Conservation (phyloP, 1,140 invertebrate species). For the Drosophila auraria region DNA sequence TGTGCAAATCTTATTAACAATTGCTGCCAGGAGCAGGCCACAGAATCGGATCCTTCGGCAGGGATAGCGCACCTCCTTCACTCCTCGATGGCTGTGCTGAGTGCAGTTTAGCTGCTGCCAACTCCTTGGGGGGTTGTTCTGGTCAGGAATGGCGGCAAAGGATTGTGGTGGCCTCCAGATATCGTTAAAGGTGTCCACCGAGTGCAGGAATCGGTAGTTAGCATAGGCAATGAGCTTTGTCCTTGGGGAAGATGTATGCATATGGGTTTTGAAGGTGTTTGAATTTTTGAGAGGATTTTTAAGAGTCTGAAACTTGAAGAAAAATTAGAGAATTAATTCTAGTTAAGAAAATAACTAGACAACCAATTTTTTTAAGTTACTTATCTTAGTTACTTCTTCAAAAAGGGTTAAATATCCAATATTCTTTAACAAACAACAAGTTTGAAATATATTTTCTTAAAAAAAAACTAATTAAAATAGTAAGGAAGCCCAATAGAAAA, state of each 20-base stretch:
- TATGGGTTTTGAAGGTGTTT: not conserved
- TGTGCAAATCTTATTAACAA: slow-evolving; percentile 82
- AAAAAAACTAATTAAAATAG: not conserved
- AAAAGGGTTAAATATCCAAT: not conserved
- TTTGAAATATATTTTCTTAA: not conserved
- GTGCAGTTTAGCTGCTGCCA: slow-evolving; percentile 43
- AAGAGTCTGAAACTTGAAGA: too few species aligned
- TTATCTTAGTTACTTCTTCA: too few species aligned
- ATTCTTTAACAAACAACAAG: not conserved
- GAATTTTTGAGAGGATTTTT: not conserved
- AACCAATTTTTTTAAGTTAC: too few species aligned
- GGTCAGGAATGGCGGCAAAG: slow-evolving; percentile 9
- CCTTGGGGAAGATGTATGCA: not conserved
- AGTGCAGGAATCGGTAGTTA: slow-evolving; percentile 8
- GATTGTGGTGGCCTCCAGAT: slow-evolving; percentile 3
- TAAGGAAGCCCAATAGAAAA: too few species aligned
- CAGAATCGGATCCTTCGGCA: slow-evolving; percentile 25
- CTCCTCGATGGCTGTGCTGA: slow-evolving; percentile 39
- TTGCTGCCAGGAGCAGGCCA: slow-evolving; percentile 71
- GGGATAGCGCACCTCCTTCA: slow-evolving; percentile 23
- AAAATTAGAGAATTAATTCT: too few species aligned
- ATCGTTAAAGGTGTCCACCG: slow-evolving; percentile 25
- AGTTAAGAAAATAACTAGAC: too few species aligned
- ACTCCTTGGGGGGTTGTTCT: slow-evolving; percentile 36
- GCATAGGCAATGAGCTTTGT: slow-evolving; percentile 17